A percentile compares a stretch with the other conserved stretches of the same genome.
phyloP scores from a whole-genome alignment of 2,797 vertebrate genomes.

The Diglossa cyanea region DNA sequence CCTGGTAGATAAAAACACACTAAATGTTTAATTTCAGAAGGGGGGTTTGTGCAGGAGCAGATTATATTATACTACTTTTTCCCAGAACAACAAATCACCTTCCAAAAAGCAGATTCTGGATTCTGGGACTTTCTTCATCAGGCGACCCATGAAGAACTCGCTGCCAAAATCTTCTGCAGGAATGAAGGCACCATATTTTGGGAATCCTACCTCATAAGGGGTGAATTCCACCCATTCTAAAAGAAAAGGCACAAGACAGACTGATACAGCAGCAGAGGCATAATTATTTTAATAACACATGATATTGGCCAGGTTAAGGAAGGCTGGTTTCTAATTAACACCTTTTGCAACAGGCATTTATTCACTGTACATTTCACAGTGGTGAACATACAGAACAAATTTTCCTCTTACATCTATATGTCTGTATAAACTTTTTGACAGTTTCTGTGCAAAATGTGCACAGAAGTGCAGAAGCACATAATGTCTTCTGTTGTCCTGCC shows the following conservation, averaged over 20 bases:
- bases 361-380: neutral
- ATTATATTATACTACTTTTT: neutral
- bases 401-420: neutral
- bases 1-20: neutral
- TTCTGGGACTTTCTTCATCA: slow-evolving; percentile 79
- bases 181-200: slow-evolving; percentile 77
- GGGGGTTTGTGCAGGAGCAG: neutral
- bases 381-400: neutral
- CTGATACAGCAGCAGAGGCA: neutral
- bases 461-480: neutral
- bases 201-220: slow-evolving; percentile 80
- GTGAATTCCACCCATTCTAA: slow-evolving; percentile 83
- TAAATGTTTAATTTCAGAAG: neutral
- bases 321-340: neutral
- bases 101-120: slow-evolving; percentile 79
- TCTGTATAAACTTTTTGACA: neutral
- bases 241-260: neutral
- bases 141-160: slow-evolving; percentile 79
- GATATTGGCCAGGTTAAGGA: neutral
- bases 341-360: neutral
- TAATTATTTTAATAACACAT: neutral
- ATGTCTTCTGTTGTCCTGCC: neutral
- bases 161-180: slow-evolving; percentile 78
- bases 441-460: neutral
- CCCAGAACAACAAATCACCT: slow-evolving; percentile 58